Percentiles rank a stretch among this genome's conserved stretches.
Conservation (phyloP, 2,888 invertebrate species). For the Cordilura impudica region DNA sequence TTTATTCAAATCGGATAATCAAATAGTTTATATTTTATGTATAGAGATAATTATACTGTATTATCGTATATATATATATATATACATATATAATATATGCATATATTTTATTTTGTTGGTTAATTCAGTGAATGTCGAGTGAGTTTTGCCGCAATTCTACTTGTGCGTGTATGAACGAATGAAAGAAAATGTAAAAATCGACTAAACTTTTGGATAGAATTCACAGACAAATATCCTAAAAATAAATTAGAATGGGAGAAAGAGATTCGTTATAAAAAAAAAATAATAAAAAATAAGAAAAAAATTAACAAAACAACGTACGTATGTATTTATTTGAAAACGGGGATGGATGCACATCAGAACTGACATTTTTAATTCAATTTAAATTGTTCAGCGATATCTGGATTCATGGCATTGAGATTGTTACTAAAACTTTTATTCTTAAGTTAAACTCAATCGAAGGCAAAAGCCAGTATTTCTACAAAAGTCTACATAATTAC, state of each 20-base stretch:
- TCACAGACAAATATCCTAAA: conserved; percentile 68
- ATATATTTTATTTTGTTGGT: conserved; percentile 17
- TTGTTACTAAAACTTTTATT: no score
- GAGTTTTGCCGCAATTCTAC: conserved; percentile 58
- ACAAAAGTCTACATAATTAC: no score
- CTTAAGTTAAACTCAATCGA: no score
- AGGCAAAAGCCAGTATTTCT: no score
- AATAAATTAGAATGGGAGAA: conserved; percentile 70
- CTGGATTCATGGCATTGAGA: no score
- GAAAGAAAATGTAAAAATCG: conserved; percentile 67
- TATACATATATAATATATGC: conserved; percentile 2
- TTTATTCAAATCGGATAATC: background rate
- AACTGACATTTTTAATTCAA: background rate
- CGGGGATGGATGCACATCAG: conserved; percentile 47
- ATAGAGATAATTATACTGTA: no score
- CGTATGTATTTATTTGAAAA: conserved; percentile 10
- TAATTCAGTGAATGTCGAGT: conserved; percentile 30
- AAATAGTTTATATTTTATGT: background rate
- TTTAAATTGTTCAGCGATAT: background rate
- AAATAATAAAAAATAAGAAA: conserved; percentile 56
- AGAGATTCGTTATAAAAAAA: conserved; percentile 67
- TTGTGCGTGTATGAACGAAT: conserved; percentile 67
- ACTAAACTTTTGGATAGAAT: conserved; percentile 65
- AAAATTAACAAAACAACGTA: conserved; percentile 36
- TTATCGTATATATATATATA: background rate